Evolutionary conservation across 2,113 vertebrate species (phyloP).

Genomic region (Diadophis punctatus): DNA sequence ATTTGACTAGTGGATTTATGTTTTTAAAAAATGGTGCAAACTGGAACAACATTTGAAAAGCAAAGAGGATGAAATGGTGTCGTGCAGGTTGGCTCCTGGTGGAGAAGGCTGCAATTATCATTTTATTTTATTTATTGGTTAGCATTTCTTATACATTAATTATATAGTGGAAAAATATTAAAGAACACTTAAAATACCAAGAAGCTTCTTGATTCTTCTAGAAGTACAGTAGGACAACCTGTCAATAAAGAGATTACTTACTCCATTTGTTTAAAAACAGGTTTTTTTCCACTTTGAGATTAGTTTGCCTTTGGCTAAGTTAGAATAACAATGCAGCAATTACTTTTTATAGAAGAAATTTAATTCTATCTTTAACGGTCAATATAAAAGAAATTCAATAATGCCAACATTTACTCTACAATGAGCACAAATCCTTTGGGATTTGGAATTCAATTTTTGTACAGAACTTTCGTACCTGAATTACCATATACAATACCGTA

Average conservation of each 20-base stretch:
- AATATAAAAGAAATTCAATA: conserved; percentile 28
- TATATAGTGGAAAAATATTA: background rate
- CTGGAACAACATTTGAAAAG: background rate
- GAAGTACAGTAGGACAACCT: background rate
- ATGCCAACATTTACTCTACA: conserved; percentile 30
- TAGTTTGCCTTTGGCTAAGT: conserved; percentile 1
- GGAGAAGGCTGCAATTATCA: background rate
- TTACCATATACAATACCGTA: background rate
- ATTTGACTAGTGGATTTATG: background rate
- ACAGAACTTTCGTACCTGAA: background rate
- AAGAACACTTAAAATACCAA: conserved; percentile 38
- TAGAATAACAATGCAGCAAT: conserved; percentile 4
- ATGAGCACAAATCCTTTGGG: conserved; percentile 23
- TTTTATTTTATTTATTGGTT: background rate
- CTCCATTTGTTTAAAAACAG: conserved; percentile 8
- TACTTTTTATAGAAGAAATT: conserved; percentile 37
- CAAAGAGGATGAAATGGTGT: background rate
- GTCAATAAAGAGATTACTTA: conserved; percentile 25
- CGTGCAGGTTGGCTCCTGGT: background rate
- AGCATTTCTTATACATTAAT: background rate
- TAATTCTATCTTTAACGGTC: conserved; percentile 27
- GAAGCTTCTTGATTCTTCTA: background rate
- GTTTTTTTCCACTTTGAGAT: conserved; percentile 10
- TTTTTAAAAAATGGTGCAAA: background rate
- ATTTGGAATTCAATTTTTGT: conserved; percentile 14